Evolutionary conservation across 2,888 invertebrate genomes (phyloP).

Genomic region (Coecobrya sp.): DNA sequence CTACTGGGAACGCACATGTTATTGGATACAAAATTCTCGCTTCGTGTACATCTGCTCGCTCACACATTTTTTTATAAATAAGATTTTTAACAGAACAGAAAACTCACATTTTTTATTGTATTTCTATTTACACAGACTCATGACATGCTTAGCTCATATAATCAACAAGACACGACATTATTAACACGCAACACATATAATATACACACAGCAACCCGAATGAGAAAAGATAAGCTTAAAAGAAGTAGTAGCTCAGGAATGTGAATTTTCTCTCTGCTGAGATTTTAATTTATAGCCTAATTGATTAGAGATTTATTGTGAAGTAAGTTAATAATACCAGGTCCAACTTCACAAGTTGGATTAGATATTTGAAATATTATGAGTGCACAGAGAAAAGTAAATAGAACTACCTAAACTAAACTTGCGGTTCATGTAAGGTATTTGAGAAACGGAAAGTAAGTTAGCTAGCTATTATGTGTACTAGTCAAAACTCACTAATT

Average conservation of each 20-base stretch:
- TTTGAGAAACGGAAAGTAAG: neutral
- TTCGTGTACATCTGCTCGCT: neutral
- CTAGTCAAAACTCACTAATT: no score
- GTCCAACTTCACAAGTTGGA: neutral
- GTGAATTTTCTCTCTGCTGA: neutral
- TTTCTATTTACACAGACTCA: conserved; percentile 13
- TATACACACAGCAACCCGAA: no score
- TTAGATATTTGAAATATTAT: neutral
- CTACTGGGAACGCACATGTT: no score
- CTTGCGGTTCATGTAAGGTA: neutral
- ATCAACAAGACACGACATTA: conserved; percentile 30
- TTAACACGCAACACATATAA: no score
- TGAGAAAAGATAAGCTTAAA: neutral
- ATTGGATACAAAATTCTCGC: neutral
- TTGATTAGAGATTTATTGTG: conserved; percentile 51
- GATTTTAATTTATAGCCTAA: conserved; percentile 52
- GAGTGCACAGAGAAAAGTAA: neutral
- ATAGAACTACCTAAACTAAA: no score
- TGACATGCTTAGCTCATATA: conserved; percentile 18
- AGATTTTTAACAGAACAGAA: neutral
- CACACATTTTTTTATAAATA: neutral
- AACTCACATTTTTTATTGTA: conserved; percentile 8
- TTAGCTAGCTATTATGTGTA: no score
- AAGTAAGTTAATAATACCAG: neutral
- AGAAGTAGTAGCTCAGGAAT: neutral